Evolutionary conservation across 2,888 invertebrate genomes (phyloP), one percentile per base, ranked within the genome.

Genomic region (Girardia tigrina): DNA sequence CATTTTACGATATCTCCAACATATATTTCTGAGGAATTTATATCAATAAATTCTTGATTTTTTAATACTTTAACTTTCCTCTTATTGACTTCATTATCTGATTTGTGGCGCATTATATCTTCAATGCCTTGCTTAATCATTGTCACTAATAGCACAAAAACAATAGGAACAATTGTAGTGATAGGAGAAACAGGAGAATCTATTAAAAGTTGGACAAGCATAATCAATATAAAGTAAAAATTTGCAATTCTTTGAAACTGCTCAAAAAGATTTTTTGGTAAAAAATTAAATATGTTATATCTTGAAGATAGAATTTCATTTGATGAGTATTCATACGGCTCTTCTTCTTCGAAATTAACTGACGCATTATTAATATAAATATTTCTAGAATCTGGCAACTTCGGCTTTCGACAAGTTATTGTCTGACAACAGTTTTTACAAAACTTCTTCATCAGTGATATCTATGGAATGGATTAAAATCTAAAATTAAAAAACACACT

Each of bases 221-320:
- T 88, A 79, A 90, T 88, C 29, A 89, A 84, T 42, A 91, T 86
- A 82, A 91, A 91, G 83, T 91, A 91, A 82, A 91, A 90, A 85
- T 91, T 91, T 78, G 90, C 91, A 72, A 91, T 87, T 74, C 91
- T 87, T 23, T 90, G 87, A 83, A 91, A 91, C 85, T 91, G 91
- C 81, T 91, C 91, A 79, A 88, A 86, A 70, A 91, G 83, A 85
- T 91, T 91, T 85, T 90, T 90, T 71, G 90, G 90, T 77, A 91
- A 79, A 84, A 91, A 91, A 83, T 88, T 89, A 84, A 89, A 88
- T 77, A 89, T 75, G 12, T 90, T 89, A 82, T 91, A 91, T 88
- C 91, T 89, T 27, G 85, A 86, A 0, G 87, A 85, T n/a, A 82
- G 80, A 77, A 87, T 83, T 26, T 81, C 81, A 80, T 87, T 87